These are phyloP conservation scores for Podarcis siculus DNA, from an alignment of 2,797 vertebrate species.

Conservation along the genomic window DNA sequence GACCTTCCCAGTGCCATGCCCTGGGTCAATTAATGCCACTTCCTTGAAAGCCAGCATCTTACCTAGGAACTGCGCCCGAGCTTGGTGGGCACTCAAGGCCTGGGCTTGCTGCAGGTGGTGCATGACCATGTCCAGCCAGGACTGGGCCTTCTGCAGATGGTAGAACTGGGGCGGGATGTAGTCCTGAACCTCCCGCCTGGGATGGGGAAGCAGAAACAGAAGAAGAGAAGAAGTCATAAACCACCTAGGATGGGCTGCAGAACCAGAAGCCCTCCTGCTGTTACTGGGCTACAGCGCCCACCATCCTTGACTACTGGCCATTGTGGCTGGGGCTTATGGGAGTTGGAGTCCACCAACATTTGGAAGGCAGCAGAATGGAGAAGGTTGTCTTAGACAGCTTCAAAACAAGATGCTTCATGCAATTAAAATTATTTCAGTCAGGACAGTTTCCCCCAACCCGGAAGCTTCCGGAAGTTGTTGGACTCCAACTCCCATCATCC, in stretches of 20 bases:
- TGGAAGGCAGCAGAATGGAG: too few species aligned
- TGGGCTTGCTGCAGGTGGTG: slow-evolving; percentile 91
- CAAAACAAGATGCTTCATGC: neutral
- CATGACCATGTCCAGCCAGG: slow-evolving; percentile 88
- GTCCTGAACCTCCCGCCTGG: slow-evolving; percentile 90
- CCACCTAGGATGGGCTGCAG: neutral
- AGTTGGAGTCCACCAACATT: neutral
- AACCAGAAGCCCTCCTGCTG: neutral
- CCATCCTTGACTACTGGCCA: too few species aligned
- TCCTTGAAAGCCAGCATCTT: slow-evolving; percentile 47
- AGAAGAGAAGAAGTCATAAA: slow-evolving; percentile 1
- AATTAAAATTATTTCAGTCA: neutral
- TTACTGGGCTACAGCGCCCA: neutral
- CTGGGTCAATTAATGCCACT: too few species aligned
- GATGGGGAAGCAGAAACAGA: neutral
- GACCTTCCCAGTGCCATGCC: rapidly evolving
- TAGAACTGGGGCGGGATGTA: slow-evolving; percentile 88
- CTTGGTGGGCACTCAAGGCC: slow-evolving; percentile 93
- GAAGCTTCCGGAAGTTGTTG: neutral
- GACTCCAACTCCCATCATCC: neutral
- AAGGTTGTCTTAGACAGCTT: neutral
- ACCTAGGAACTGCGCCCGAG: slow-evolving; percentile 95
- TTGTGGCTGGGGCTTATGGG: neutral
- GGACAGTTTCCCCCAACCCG: neutral
- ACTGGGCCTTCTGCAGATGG: slow-evolving; percentile 80